Percentiles rank a stretch among this genome's conserved stretches.
Conservation (phyloP, 2,797 vertebrate species). For the Gila robusta region DNA sequence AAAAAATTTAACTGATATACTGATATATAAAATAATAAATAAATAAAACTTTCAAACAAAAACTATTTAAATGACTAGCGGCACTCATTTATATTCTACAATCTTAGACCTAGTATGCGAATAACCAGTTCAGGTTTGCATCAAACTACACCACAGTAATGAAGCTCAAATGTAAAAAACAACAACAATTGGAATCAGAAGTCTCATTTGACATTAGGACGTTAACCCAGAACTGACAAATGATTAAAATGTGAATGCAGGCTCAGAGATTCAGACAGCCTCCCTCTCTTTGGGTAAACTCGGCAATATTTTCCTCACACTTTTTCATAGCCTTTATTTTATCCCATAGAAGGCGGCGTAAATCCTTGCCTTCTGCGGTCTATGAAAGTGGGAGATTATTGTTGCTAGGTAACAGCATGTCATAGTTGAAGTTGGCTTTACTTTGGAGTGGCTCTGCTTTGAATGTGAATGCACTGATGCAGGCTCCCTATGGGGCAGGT, state of each 20-base stretch:
- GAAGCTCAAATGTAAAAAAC: background rate
- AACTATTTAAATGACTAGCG: background rate
- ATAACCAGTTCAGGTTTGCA: background rate
- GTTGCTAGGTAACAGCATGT: slow-evolving; percentile 68
- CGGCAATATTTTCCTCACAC: slow-evolving; percentile 43
- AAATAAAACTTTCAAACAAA: background rate
- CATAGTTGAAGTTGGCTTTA: slow-evolving; percentile 56
- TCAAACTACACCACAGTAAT: background rate
- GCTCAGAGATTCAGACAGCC: background rate
- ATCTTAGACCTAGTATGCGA: background rate
- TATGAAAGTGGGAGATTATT: slow-evolving; percentile 59
- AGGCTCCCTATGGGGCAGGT: slow-evolving; percentile 24
- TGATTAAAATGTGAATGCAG: slow-evolving; percentile 2
- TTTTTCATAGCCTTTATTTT: slow-evolving; percentile 41
- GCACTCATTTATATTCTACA: background rate
- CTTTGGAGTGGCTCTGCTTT: slow-evolving; percentile 51
- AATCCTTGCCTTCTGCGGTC: slow-evolving; percentile 57
- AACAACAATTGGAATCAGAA: background rate
- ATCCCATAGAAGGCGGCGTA: slow-evolving; percentile 37
- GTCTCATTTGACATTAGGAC: background rate
- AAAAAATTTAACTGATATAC: no score
- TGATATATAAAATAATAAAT: no score
- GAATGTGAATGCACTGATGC: slow-evolving; percentile 44
- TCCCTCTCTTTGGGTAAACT: slow-evolving; percentile 11
- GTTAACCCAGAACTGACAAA: background rate